Percentiles rank a stretch among this genome's conserved stretches.
These are phyloP conservation scores for Prietella phreatophila DNA, from an alignment of 2,113 vertebrate genomes.

Conservation along the genomic window DNA sequence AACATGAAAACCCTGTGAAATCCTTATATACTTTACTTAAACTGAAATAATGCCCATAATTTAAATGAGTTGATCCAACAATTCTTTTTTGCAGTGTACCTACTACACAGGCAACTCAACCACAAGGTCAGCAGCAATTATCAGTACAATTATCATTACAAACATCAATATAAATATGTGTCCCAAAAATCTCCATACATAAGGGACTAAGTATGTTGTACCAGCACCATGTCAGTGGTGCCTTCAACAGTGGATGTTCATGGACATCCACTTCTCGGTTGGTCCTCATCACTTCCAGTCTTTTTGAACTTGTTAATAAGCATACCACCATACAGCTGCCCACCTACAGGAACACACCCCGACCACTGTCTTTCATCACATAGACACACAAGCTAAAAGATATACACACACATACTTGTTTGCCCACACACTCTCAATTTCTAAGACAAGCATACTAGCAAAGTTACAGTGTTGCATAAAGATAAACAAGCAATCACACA, in stretches of 20 bases:
- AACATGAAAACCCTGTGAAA: too few relatives aligned
- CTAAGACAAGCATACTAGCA: background rate
- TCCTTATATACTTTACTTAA: background rate
- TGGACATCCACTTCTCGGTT: too few relatives aligned
- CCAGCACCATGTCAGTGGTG: too few relatives aligned
- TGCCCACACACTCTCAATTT: background rate
- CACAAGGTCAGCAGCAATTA: background rate
- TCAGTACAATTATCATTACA: background rate
- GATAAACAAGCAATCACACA: slow-evolving; percentile 6
- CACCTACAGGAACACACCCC: slow-evolving; percentile 1
- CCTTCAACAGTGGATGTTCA: too few relatives aligned
- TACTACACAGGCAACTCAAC: background rate
- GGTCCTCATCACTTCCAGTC: too few relatives aligned
- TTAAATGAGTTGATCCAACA: background rate
- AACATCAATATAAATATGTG: too few relatives aligned
- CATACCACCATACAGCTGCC: slow-evolving; percentile 13
- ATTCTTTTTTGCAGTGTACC: background rate
- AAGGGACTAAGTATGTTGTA: too few relatives aligned
- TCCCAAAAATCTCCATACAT: too few relatives aligned
- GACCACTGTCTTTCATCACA: slow-evolving; percentile 7
- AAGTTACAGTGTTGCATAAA: background rate
- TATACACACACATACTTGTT: background rate
- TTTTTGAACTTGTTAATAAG: too few relatives aligned
- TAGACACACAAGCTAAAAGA: too few relatives aligned
- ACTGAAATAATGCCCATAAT: background rate